phyloP scores from a whole-genome alignment of 53 echinoderm and acorn worm species.

The Echinarachnius parma region DNA sequence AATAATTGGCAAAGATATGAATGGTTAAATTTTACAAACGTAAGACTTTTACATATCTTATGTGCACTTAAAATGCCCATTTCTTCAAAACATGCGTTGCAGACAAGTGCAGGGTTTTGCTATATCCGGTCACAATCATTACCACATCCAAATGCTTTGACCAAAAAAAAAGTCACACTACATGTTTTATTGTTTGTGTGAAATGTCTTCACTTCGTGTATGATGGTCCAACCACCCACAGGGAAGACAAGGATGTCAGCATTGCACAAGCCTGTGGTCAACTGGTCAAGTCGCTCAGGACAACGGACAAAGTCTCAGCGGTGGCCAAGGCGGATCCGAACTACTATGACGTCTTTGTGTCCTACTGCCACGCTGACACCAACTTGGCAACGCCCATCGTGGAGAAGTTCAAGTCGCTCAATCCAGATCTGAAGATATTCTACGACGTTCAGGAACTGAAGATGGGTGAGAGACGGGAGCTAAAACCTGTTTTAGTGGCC shows the following conservation, averaged over 20 bases:
- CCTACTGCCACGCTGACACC: conserved; percentile 70
- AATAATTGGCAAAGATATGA: too few relatives aligned
- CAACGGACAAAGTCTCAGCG: conserved; percentile 21
- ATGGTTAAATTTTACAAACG: too few relatives aligned
- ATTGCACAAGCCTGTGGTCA: conserved; percentile 45
- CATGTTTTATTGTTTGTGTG: too few relatives aligned
- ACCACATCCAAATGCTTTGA: too few relatives aligned
- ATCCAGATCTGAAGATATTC: conserved; percentile 72
- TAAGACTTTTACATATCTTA: too few relatives aligned
- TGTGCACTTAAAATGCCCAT: too few relatives aligned
- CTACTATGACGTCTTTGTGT: conserved; percentile 83
- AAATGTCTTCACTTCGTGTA: too few relatives aligned
- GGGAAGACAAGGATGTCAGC: conserved; percentile 24
- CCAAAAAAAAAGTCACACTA: too few relatives aligned
- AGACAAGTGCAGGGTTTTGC: too few relatives aligned
- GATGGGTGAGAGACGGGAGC: conserved; percentile 54
- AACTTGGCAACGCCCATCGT: conserved; percentile 66
- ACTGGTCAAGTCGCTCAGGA: conserved; percentile 47
- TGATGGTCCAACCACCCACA: too few relatives aligned
- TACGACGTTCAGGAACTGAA: conserved; percentile 91
- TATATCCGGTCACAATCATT: too few relatives aligned
- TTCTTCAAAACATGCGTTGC: too few relatives aligned
- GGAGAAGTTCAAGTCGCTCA: conserved; percentile 28
- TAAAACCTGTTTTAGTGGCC: not conserved
- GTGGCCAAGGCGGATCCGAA: conserved; percentile 45